These are phyloP conservation scores for Himalopsyche tibetana DNA, from an alignment of 2,888 invertebrate species.

Conservation along the genomic window DNA sequence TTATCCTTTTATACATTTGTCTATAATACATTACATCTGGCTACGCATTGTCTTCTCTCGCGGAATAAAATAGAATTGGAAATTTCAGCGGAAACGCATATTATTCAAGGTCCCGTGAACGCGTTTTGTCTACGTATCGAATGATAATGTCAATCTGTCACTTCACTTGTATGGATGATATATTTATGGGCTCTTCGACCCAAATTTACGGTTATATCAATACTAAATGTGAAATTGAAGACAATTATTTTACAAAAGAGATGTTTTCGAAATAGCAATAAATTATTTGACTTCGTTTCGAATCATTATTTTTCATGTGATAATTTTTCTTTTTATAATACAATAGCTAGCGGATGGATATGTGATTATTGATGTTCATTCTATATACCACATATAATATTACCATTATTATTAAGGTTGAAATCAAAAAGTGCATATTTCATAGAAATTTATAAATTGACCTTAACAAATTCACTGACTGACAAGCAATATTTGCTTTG, in stretches of 20 bases:
- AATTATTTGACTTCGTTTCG: too few species aligned
- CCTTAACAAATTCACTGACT: too few species aligned
- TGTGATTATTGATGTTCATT: too few species aligned
- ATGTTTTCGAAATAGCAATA: too few species aligned
- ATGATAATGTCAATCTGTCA: conserved; percentile 24
- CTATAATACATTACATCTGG: neutral
- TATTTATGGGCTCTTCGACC: conserved; percentile 15
- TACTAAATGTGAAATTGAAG: neutral
- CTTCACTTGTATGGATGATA: neutral
- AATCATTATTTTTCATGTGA: too few species aligned
- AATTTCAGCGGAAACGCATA: conserved; percentile 10
- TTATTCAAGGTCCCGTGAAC: conserved; percentile 10
- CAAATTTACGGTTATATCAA: conserved; percentile 20
- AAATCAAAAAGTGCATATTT: too few species aligned
- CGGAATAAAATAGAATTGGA: conserved; percentile 18
- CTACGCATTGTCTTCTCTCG: neutral
- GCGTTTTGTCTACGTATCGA: conserved; percentile 4
- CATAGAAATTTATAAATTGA: too few species aligned
- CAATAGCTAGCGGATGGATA: too few species aligned
- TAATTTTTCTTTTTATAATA: too few species aligned
- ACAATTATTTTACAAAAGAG: neutral
- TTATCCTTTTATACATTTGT: neutral
- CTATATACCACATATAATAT: too few species aligned
- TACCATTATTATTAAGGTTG: too few species aligned
- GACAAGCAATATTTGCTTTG: too few species aligned